Conservation (phyloP, 2,113 vertebrate genomes). For the Sciurus niger region DNA sequence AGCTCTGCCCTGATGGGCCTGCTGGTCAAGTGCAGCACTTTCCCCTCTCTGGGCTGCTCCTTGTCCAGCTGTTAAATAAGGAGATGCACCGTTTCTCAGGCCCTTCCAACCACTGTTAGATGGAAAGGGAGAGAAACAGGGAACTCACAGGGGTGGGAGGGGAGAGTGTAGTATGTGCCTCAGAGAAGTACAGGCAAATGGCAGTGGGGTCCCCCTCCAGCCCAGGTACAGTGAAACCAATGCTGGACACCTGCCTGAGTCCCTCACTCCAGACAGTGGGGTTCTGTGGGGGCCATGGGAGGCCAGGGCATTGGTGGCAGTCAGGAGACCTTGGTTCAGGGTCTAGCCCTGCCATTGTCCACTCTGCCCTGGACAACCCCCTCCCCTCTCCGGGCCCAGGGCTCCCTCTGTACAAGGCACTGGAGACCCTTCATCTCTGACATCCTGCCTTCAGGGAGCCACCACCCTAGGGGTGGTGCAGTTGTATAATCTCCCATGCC, state of each 20-base stretch:
- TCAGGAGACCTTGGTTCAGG: not conserved
- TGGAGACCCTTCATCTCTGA: not conserved
- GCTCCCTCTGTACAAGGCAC: not conserved
- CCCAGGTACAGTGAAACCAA: not conserved
- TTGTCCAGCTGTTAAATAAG: not conserved
- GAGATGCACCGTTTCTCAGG: not conserved
- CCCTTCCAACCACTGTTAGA: not conserved
- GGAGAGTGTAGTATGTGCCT: not conserved
- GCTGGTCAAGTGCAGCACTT: not conserved
- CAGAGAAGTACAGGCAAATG: not conserved
- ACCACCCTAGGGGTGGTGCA: not conserved
- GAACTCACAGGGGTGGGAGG: conserved; percentile 10
- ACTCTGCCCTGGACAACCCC: not conserved
- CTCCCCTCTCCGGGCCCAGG: not conserved
- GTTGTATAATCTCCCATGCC: not conserved
- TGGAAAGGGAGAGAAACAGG: not conserved
- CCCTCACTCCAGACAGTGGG: not conserved
- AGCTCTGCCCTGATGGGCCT: not conserved
- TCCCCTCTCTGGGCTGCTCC: not conserved
- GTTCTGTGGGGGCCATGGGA: not conserved
- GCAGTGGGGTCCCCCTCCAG: too few species aligned
- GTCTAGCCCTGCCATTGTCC: not conserved
- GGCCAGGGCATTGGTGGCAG: not conserved
- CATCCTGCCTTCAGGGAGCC: not conserved
- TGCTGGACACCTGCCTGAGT: not conserved